Base-by-base conservation (phyloP, 2,888 invertebrate genomes). In the Deilephila elpenor region DNA sequence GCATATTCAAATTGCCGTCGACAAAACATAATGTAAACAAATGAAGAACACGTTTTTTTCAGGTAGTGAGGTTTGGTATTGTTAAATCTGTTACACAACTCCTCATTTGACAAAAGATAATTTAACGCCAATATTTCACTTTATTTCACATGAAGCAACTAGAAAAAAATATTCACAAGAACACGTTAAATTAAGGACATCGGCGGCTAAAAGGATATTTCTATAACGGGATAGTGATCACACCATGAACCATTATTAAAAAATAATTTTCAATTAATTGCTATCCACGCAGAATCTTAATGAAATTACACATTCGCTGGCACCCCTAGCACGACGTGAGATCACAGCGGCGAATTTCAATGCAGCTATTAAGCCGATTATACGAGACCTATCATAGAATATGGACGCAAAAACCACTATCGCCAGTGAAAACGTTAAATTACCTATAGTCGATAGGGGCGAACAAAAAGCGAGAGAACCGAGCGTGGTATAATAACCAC, bases 341-440 rank as follows among this genome's bases (percentile, higher is more conserved):
- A 37, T 67, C 67, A 59, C 72, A 59, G 32, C 34, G 64, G 34
- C 29, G 59, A 83, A 86, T 82, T 80, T 75, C 62, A 74, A 71
- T 59, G 67, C 71, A 74, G 34, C 62, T 59, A 67, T 44, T 67
- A 73, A 59, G 56, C 59, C 25, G 20, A 59, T 73, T 72, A 67
- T 37, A 37, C 59, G 72, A 67, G 64, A 67, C 34, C 59, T 72
- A 64, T 72, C 62, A 72, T 64, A 37, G 64, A 64, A 56, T 59
- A 64, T 59, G 64, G 67, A 67, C n/a, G 67, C 64, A 72, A 59
- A 64, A 73, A 56, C 60, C 70, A 56, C 56, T n/a, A 56, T 17
- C 56, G 59, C 70, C 51, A 51, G 71, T 71, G 60, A 71, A 53
- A 71, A 71, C 71, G 64, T 64, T 59, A 71, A 64, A 73, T 75